Evolutionary conservation across 2,113 vertebrate species (phyloP).

Genomic region (Microcebus ravelobensis): DNA sequence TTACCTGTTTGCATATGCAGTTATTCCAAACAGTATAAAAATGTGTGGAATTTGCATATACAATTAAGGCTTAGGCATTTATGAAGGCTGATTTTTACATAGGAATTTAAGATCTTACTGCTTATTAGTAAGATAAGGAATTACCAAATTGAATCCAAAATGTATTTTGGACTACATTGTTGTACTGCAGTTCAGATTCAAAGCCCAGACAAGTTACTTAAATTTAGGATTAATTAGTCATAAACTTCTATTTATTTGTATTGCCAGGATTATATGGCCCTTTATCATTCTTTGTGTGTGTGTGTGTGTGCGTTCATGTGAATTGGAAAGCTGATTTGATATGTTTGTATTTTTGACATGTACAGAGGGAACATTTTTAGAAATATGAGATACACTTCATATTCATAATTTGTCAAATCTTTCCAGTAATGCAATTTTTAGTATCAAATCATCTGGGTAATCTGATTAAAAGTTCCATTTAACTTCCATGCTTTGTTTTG

Average conservation of each 20-base stretch:
- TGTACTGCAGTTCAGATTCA: conserved; percentile 14
- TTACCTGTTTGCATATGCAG: conserved; percentile 73
- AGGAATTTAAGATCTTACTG: conserved; percentile 68
- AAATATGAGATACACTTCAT: not conserved
- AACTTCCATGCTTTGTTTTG: not conserved
- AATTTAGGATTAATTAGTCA: conserved; percentile 1
- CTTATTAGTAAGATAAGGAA: conserved; percentile 66
- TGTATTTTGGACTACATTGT: not conserved
- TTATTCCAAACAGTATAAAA: conserved; percentile 72
- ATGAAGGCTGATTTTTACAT: conserved; percentile 64
- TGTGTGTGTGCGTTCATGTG: not conserved
- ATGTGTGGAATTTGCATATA: conserved; percentile 74
- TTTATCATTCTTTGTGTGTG: not conserved
- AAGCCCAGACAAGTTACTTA: conserved; percentile 26
- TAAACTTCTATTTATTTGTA: not conserved
- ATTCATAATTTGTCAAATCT: not conserved
- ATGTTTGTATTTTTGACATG: not conserved
- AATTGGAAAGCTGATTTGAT: not conserved
- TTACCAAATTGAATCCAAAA: conserved; percentile 42
- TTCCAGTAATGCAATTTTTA: conserved; percentile 8
- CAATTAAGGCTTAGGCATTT: conserved; percentile 66
- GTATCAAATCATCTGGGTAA: not conserved
- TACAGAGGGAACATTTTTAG: not conserved
- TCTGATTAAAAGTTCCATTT: not conserved
- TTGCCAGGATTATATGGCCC: not conserved